Percentiles rank a stretch among this genome's conserved stretches.
phyloP scores from a whole-genome alignment of 2,888 invertebrate species.

The Miltochrista miniata region DNA sequence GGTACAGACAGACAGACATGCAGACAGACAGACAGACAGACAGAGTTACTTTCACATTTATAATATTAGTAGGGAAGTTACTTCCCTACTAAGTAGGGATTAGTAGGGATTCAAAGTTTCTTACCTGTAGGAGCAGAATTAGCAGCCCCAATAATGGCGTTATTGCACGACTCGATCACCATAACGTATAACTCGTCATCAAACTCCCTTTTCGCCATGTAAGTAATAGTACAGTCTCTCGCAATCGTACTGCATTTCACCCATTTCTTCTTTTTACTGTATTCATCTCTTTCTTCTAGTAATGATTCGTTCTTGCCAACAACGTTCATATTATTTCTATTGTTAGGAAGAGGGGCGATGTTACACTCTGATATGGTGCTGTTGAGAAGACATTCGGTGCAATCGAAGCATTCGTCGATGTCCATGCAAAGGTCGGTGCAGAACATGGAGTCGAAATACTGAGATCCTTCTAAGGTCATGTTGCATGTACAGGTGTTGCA shows the following conservation, averaged over 20 bases:
- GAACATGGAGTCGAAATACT: constrained; percentile 58
- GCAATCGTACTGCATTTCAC: constrained; percentile 48
- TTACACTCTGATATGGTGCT: background rate
- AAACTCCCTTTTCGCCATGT: constrained; percentile 50
- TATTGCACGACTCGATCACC: constrained; percentile 51
- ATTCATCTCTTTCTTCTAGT: constrained; percentile 43
- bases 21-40: too few species aligned
- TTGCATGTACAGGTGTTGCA: constrained; percentile 63
- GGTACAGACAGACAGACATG: too few species aligned
- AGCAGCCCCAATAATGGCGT: constrained; percentile 12
- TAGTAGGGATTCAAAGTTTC: too few species aligned
- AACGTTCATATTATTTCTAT: constrained; percentile 10
- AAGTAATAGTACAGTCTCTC: constrained; percentile 44
- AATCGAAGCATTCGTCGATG: constrained; percentile 51
- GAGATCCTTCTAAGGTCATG: constrained; percentile 54
- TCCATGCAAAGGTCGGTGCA: constrained; percentile 64
- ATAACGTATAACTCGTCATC: constrained; percentile 46
- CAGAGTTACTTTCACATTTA: too few species aligned
- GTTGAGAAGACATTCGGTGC: constrained; percentile 20
- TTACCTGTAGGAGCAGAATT: constrained; percentile 51
- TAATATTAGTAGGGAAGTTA: too few species aligned
- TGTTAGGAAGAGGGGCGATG: background rate
- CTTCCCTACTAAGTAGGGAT: too few species aligned
- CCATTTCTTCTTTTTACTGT: constrained; percentile 51
- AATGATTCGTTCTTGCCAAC: constrained; percentile 42